These are phyloP conservation scores for Forficula auricularia DNA, from an alignment of 1,140 invertebrate species.

Conservation along the genomic window DNA sequence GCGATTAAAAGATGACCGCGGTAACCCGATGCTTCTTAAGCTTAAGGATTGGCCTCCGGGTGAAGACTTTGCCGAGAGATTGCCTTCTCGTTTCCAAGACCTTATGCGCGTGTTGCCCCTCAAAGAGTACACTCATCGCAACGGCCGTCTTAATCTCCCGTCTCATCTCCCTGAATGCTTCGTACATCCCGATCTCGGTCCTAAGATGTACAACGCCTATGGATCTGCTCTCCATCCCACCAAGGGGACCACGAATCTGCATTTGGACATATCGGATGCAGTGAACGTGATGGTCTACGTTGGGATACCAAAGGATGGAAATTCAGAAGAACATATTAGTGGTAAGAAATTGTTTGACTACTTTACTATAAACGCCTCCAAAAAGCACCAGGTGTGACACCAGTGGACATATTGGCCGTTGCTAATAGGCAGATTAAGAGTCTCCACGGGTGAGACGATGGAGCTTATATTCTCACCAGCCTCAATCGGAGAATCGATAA, in stretches of 20 bases:
- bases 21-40: constrained; percentile 80
- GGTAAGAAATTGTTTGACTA: constrained; percentile 19
- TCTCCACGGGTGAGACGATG: too few species aligned
- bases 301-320: constrained; percentile 64
- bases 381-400: too few species aligned
- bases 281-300: constrained; percentile 97
- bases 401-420: too few species aligned
- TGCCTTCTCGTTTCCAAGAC: constrained; percentile 70
- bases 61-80: constrained; percentile 83
- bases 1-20: constrained; percentile 64
- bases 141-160: constrained; percentile 77
- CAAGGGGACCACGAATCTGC: constrained; percentile 89
- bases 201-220: constrained; percentile 98
- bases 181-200: constrained; percentile 86
- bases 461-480: too few species aligned
- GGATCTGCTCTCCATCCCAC: constrained; percentile 60
- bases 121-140: constrained; percentile 75
- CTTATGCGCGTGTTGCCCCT: constrained; percentile 85
- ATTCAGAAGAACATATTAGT: constrained; percentile 54
- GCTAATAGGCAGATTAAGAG: too few species aligned
- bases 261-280: constrained; percentile 91
- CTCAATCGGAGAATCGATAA: too few species aligned
- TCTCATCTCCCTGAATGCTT: constrained; percentile 82
- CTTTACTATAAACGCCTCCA: too few species aligned
- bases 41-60: constrained; percentile 94